phyloP scores from a whole-genome alignment of 2,113 vertebrate species.

The Dendropsophus ebraccatus region DNA sequence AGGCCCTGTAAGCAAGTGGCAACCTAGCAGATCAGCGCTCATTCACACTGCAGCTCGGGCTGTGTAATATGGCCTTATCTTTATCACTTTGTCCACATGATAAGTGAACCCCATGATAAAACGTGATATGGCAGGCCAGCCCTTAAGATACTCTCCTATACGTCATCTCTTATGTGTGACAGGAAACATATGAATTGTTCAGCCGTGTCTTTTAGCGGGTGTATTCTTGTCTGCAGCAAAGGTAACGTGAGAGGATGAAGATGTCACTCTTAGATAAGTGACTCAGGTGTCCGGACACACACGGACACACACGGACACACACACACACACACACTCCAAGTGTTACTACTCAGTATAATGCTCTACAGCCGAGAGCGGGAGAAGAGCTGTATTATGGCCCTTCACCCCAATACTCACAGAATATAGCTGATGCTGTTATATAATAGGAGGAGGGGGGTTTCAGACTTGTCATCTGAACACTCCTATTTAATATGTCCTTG shows the following conservation, averaged over 20 bases:
- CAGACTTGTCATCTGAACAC: too few species aligned
- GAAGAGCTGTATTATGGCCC: not conserved
- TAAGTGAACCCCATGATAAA: not conserved
- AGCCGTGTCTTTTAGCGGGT: not conserved
- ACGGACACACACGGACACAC: too few species aligned
- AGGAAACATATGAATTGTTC: not conserved
- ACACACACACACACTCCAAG: not conserved
- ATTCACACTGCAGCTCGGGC: too few species aligned
- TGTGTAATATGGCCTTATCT: too few species aligned
- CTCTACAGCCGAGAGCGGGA: not conserved
- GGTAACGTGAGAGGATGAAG: slow-evolving; percentile 42
- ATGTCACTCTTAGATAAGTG: slow-evolving; percentile 46
- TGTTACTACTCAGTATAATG: slow-evolving; percentile 6
- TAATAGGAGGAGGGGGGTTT: too few species aligned
- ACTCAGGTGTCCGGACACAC: slow-evolving; percentile 36
- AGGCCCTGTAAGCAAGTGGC: too few species aligned
- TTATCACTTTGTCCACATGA: not conserved
- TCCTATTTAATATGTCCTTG: too few species aligned
- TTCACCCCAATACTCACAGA: too few species aligned
- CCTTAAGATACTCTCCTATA: not conserved
- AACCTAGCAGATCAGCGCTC: too few species aligned
- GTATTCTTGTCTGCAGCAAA: not conserved
- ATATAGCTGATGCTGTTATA: too few species aligned
- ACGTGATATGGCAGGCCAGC: not conserved
- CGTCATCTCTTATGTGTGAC: not conserved